Base-by-base conservation (phyloP, 2,888 invertebrate species). In the Catocala sponsa region DNA sequence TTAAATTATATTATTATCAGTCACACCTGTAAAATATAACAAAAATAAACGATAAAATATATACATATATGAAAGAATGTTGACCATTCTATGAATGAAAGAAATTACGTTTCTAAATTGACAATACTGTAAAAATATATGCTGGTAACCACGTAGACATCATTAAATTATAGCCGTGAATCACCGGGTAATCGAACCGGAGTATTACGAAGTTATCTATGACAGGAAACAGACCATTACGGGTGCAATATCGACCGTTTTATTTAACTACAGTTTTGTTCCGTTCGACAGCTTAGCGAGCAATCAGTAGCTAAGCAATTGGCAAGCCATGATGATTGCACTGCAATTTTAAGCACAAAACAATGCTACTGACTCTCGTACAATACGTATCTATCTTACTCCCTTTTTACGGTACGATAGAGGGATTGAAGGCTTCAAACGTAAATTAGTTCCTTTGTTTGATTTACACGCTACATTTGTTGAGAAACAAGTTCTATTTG, bases 191-290 rank as follows among this genome's bases (percentile, higher is more conserved):
- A 65, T 72, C 58, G 58, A 70, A 68, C 61, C 56, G 59, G 38
- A 48, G 55, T 55, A 68, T 68, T 74, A 68, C 68, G 51, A 63
- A 76, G 68, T 66, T 76, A 78, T 78, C 68, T 76, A 68, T 57
- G 66, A 49, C 80, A 78, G 79, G 80, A 80, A 80, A 69, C 70
- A 64, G 66, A 78, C 63, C 68, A 78, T 80, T 79, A 79, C 69
- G 57, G 63, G 65, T 68, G 61, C 63, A 72, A 66, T 72, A 72
- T 75, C 72, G 71, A 72, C 70, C 76, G 72, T 78, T 80, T 80
- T 76, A 78, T 71, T 76, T 78, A 74, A 69, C 58, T 69, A 67
- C 64, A 68, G 52, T 74, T 69, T 74, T 74, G 72, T 71, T 68
- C 65, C 71, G 59, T 68, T 74, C 71, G 65, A 71, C 59, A 68